These are phyloP conservation scores for Melipona beecheii DNA, from an alignment of 2,888 invertebrate genomes.

Conservation along the genomic window DNA sequence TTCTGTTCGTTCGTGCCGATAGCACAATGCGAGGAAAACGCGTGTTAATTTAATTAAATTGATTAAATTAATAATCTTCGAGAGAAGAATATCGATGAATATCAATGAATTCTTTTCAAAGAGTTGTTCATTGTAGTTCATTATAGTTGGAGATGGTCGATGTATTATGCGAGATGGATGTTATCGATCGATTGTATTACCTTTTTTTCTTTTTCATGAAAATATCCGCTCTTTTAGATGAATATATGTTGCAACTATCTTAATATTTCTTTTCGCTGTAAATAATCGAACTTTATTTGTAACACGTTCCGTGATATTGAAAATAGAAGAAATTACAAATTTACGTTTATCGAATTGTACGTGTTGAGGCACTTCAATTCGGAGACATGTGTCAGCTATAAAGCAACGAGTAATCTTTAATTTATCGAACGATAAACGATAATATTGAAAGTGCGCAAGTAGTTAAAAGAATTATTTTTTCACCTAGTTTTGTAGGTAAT, in stretches of 20 bases:
- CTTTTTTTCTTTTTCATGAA: too few species aligned
- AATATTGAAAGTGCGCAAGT: neutral
- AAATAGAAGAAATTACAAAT: neutral
- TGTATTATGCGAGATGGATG: too few species aligned
- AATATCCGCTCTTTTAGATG: too few species aligned
- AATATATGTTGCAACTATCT: too few species aligned
- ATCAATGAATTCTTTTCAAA: neutral
- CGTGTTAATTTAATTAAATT: neutral
- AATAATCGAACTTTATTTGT: too few species aligned
- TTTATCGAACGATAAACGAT: neutral
- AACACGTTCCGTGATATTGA: neutral
- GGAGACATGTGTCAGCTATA: neutral
- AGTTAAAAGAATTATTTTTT: too few species aligned
- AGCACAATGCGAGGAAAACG: neutral
- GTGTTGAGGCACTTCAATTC: neutral
- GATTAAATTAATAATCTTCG: neutral
- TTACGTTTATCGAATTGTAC: neutral
- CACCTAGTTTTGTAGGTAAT: too few species aligned
- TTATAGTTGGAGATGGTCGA: too few species aligned
- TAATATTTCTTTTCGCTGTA: too few species aligned
- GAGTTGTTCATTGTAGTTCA: neutral
- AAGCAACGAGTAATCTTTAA: neutral
- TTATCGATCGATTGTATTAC: too few species aligned
- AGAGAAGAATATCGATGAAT: neutral
- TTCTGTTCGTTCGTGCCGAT: slow-evolving; percentile 4